Evolutionary conservation across 2,888 invertebrate genomes (phyloP).

Genomic region (Himalopsyche anomala): DNA sequence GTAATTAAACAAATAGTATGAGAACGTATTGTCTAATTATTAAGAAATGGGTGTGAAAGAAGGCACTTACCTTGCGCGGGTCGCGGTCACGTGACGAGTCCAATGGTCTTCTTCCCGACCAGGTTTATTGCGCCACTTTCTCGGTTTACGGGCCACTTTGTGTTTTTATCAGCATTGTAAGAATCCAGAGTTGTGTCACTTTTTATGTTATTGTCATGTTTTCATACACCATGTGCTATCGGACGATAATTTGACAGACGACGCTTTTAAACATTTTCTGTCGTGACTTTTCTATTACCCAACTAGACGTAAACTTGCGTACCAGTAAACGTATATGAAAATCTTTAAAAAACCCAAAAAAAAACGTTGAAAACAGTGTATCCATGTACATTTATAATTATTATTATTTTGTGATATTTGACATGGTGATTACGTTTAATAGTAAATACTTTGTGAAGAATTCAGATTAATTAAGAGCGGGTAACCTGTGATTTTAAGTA

Average conservation of each 20-base stretch:
- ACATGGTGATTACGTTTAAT: too few species aligned
- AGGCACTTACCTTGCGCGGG: slow-evolving; percentile 23
- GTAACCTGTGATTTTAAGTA: too few species aligned
- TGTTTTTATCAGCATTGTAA: slow-evolving; percentile 76
- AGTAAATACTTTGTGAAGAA: too few species aligned
- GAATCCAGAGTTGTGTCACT: slow-evolving; percentile 55
- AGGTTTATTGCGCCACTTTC: slow-evolving; percentile 78
- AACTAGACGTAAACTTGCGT: slow-evolving; percentile 32
- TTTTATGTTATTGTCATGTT: slow-evolving; percentile 64
- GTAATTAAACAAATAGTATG: too few species aligned
- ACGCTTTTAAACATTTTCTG: slow-evolving; percentile 52
- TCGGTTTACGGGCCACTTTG: slow-evolving; percentile 78
- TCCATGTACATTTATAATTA: too few species aligned
- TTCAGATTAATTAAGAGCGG: too few species aligned
- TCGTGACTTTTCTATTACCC: slow-evolving; percentile 1
- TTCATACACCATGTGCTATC: slow-evolving; percentile 59
- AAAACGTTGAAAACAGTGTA: too few species aligned
- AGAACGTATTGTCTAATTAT: too few species aligned
- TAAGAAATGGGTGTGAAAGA: not conserved
- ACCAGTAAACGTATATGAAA: not conserved
- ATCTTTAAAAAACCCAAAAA: not conserved
- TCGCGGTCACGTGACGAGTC: slow-evolving; percentile 21
- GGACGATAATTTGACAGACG: slow-evolving; percentile 58
- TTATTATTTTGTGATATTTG: too few species aligned
- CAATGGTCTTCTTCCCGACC: slow-evolving; percentile 62